Evolutionary conservation across 1,140 invertebrate species (phyloP).

Genomic region (Calliphora vicina): DNA sequence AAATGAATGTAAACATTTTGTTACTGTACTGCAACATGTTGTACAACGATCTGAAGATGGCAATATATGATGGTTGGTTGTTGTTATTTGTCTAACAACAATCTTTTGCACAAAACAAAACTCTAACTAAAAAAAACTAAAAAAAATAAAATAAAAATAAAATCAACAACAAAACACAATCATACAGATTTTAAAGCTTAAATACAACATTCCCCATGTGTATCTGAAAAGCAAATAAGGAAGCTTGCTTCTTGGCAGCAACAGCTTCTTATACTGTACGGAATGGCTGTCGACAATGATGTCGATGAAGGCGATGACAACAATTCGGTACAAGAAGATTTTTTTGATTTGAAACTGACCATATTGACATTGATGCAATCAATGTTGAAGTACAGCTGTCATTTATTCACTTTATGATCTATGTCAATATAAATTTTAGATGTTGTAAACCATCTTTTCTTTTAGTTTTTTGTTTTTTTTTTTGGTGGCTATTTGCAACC

Average conservation of each 20-base stretch:
- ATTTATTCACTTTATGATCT: background rate
- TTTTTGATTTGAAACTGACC: background rate
- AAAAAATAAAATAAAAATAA: background rate
- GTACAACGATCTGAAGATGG: background rate
- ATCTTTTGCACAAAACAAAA: background rate
- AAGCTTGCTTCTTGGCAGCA: background rate
- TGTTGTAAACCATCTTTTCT: background rate
- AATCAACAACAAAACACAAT: background rate
- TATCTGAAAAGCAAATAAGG: constrained; percentile 3
- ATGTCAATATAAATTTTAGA: background rate
- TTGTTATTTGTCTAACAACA: constrained; percentile 27
- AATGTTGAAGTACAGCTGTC: background rate
- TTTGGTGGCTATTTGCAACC: background rate
- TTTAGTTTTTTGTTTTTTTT: too few relatives aligned
- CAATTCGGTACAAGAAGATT: background rate
- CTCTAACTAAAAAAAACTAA: background rate
- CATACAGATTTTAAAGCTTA: background rate
- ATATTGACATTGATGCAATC: constrained; percentile 4
- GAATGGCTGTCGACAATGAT: background rate
- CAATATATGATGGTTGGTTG: background rate
- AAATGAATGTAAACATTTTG: background rate
- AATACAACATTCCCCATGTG: constrained; percentile 9
- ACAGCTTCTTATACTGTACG: background rate
- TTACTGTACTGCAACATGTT: background rate
- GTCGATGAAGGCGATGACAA: background rate